Conservation (phyloP, 2,113 vertebrate genomes). For the Myrmecobius fasciatus region DNA sequence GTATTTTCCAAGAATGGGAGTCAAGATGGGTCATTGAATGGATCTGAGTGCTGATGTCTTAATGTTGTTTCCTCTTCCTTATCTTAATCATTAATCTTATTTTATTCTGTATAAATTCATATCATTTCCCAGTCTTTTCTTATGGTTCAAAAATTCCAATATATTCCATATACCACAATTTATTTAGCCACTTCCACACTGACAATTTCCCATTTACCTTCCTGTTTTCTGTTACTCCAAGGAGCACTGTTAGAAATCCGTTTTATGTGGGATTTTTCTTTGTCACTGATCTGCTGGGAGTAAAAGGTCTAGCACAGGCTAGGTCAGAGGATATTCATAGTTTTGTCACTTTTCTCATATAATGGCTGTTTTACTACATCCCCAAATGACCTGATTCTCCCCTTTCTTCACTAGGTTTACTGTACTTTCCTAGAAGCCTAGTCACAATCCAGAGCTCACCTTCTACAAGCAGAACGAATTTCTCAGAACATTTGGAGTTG, state of each 20-base stretch:
- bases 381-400: not conserved
- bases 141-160: not conserved
- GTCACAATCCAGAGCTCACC: not conserved
- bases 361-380: not conserved
- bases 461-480: not conserved
- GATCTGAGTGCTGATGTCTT: not conserved
- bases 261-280: not conserved
- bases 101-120: not conserved
- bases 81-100: not conserved
- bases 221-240: not conserved
- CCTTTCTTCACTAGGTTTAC: not conserved
- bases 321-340: not conserved
- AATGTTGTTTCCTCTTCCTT: not conserved
- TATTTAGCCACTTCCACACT: not conserved
- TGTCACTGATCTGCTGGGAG: not conserved
- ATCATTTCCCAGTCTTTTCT: not conserved
- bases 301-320: not conserved
- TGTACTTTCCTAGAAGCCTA: not conserved
- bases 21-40: not conserved
- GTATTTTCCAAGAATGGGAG: not conserved
- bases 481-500: not conserved
- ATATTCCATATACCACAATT: not conserved
- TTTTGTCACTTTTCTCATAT: not conserved
- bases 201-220: not conserved
- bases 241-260: not conserved